These are phyloP conservation scores for Eospalax fontanierii DNA, from an alignment of 2,797 vertebrate species.

Conservation along the genomic window DNA sequence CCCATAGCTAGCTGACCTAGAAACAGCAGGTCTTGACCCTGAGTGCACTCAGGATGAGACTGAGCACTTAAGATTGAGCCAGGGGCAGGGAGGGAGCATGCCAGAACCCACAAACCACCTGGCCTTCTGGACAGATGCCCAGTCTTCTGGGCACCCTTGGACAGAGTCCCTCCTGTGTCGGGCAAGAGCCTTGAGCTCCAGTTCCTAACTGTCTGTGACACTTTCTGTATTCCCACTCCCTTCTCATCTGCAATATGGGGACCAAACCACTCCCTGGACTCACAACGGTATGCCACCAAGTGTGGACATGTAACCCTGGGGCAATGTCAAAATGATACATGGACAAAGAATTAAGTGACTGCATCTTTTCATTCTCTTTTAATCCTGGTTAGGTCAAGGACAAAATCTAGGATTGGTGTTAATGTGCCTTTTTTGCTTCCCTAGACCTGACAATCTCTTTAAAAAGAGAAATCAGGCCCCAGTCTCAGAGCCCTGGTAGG, in stretches of 20 bases:
- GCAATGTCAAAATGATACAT: neutral
- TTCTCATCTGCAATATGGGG: slow-evolving; percentile 14
- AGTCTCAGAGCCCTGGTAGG: slow-evolving; percentile 4
- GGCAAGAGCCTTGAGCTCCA: neutral
- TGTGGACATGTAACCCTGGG: neutral
- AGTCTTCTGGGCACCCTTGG: neutral
- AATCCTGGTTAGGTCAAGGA: neutral
- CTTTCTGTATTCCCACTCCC: neutral
- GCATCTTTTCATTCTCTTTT: slow-evolving; percentile 35
- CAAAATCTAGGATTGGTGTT: neutral
- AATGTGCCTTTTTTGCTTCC: slow-evolving; percentile 42
- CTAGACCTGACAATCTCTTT: slow-evolving; percentile 4
- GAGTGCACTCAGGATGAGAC: neutral
- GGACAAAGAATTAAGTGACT: neutral
- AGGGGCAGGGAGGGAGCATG: neutral
- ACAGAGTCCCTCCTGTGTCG: neutral
- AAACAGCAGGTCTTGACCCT: slow-evolving; percentile 17
- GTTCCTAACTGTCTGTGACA: neutral
- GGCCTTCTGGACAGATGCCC: neutral
- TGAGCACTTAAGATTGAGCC: neutral
- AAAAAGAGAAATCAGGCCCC: neutral
- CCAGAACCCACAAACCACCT: neutral
- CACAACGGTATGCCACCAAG: neutral
- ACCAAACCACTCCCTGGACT: neutral
- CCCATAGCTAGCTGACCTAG: neutral